Percentiles rank a stretch among this genome's conserved stretches.
phyloP scores from a whole-genome alignment of 2,113 vertebrate genomes.

The Xiphias gladius region DNA sequence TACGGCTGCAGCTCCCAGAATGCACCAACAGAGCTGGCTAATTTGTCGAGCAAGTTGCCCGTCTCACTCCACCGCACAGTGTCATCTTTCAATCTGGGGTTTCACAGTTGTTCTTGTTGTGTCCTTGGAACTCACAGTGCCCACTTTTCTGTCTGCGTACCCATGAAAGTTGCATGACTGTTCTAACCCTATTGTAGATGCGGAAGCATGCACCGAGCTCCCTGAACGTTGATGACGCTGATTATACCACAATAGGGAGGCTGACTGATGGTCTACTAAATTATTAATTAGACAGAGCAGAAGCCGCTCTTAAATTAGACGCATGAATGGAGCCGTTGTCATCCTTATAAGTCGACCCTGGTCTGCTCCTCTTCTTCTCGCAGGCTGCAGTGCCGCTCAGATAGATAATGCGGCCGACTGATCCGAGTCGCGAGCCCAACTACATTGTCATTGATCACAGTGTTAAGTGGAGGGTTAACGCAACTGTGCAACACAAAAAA shows the following conservation, averaged over 20 bases:
- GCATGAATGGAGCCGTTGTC: slow-evolving; percentile 82
- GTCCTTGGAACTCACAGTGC: slow-evolving; percentile 28
- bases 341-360: slow-evolving; percentile 78
- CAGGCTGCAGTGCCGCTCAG: slow-evolving; percentile 49
- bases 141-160: slow-evolving; percentile 38
- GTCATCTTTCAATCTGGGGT: slow-evolving; percentile 42
- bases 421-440: slow-evolving; percentile 26
- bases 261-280: slow-evolving; percentile 86
- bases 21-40: slow-evolving; percentile 34
- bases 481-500: slow-evolving; percentile 5
- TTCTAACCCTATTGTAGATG: slow-evolving; percentile 64
- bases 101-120: slow-evolving; percentile 30
- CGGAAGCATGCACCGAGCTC: slow-evolving; percentile 44
- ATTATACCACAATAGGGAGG: slow-evolving; percentile 77
- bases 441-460: slow-evolving; percentile 36
- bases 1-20: not conserved
- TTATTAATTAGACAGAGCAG: slow-evolving; percentile 87
- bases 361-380: slow-evolving; percentile 35
- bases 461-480: slow-evolving; percentile 9
- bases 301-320: slow-evolving; percentile 86
- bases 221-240: slow-evolving; percentile 58
- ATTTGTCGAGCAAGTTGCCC: slow-evolving; percentile 48
- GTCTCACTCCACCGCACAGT: slow-evolving; percentile 3
- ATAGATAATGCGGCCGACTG: slow-evolving; percentile 51
- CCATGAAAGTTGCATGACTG: slow-evolving; percentile 69